Conservation (phyloP, 2,888 invertebrate genomes). For the Cantharis flavilabris region DNA sequence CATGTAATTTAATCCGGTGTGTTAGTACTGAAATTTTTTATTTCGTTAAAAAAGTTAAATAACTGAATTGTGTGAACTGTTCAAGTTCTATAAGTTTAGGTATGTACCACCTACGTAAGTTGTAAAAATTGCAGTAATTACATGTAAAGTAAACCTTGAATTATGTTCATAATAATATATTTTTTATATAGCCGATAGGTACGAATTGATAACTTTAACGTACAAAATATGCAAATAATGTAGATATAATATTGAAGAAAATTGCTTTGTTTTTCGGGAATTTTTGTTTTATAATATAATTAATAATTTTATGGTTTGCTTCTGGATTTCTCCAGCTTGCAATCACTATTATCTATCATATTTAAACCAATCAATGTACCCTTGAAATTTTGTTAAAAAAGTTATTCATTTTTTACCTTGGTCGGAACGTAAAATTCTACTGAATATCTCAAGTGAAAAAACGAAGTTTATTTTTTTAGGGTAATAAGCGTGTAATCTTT, state of each 20-base stretch:
- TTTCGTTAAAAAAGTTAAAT: neutral
- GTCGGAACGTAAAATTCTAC: neutral
- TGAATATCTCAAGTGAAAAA: neutral
- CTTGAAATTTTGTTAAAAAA: too few relatives aligned
- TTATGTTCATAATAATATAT: neutral
- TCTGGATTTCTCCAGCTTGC: neutral
- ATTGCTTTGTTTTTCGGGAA: neutral
- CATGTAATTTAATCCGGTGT: neutral
- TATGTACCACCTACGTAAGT: neutral
- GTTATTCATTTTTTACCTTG: too few relatives aligned
- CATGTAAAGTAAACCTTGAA: neutral
- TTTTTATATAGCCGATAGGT: neutral
- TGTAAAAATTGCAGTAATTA: neutral
- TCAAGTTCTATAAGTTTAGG: neutral
- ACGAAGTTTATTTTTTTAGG: neutral
- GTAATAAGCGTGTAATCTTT: neutral
- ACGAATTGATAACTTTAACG: neutral
- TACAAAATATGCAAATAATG: neutral
- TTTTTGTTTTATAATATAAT: neutral
- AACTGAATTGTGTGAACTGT: neutral
- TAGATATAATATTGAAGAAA: neutral
- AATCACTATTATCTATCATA: too few relatives aligned
- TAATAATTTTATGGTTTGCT: neutral
- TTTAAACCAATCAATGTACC: too few relatives aligned
- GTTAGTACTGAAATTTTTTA: neutral